Evolutionary conservation across 1,140 invertebrate genomes (phyloP).

Genomic region (Monochamus saltuarius): DNA sequence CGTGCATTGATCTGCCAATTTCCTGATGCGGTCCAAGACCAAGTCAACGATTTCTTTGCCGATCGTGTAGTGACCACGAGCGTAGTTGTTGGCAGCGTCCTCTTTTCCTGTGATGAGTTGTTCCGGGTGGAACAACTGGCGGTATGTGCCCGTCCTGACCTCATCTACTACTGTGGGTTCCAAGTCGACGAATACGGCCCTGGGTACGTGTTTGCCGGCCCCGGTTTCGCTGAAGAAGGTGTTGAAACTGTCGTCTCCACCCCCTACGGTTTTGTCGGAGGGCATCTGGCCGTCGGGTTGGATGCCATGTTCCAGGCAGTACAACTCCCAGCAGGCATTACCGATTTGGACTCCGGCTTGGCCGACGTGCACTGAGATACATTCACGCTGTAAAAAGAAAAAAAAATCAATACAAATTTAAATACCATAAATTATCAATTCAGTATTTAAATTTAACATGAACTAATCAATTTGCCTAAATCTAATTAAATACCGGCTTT

Average conservation of each 20-base stretch:
- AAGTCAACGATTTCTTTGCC: conserved; percentile 83
- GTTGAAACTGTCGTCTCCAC: conserved; percentile 76
- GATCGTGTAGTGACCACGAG: conserved; percentile 83
- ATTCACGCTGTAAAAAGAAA: conserved; percentile 66
- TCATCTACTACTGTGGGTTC: conserved; percentile 78
- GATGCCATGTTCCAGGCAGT: conserved; percentile 88
- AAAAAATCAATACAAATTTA: conserved; percentile 18
- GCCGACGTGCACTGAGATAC: conserved; percentile 84
- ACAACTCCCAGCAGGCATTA: conserved; percentile 84
- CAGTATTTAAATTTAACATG: too few relatives aligned
- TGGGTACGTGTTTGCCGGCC: conserved; percentile 71
- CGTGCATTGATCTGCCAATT: conserved; percentile 76
- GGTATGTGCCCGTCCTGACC: conserved; percentile 69
- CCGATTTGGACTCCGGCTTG: conserved; percentile 90
- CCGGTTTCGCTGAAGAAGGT: conserved; percentile 83
- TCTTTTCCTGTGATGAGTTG: conserved; percentile 74
- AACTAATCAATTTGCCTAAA: too few relatives aligned
- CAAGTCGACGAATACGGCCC: conserved; percentile 66
- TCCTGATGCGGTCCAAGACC: conserved; percentile 73
- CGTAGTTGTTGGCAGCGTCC: conserved; percentile 84
- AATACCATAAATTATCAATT: too few relatives aligned
- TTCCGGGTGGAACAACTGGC: conserved; percentile 73
- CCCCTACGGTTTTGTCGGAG: conserved; percentile 69
- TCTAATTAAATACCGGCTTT: too few relatives aligned
- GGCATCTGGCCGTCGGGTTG: conserved; percentile 85